Evolutionary conservation across 1,140 invertebrate species (phyloP).

Genomic region (Eriocheir sinensis): DNA sequence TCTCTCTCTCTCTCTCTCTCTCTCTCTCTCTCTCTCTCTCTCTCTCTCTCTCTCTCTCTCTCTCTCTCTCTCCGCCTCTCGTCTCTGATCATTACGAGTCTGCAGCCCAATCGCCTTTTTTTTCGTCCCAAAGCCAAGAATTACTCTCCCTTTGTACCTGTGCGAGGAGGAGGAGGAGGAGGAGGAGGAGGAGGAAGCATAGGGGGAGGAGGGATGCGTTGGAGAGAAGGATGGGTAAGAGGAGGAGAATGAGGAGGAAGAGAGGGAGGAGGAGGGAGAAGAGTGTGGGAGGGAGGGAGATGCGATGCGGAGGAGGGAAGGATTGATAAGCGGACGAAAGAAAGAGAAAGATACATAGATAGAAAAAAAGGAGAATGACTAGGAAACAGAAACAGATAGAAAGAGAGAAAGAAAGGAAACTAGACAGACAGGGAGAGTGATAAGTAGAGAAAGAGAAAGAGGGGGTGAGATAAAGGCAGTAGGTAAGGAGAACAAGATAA

Average conservation of each 20-base stretch:
- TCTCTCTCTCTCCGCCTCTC: too few species aligned
- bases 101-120: neutral
- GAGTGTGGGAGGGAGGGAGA: neutral
- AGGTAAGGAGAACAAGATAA: too few species aligned
- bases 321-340: neutral
- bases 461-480: too few species aligned
- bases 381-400: too few species aligned
- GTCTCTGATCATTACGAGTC: neutral
- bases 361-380: too few species aligned
- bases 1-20: constrained; percentile 23
- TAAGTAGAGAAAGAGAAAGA: too few species aligned
- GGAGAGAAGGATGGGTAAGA: neutral
- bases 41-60: constrained; percentile 6
- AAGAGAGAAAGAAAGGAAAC: too few species aligned
- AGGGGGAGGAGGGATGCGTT: too few species aligned
- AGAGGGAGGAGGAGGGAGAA: neutral
- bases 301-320: neutral
- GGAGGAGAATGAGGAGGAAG: neutral
- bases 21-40: constrained; percentile 43
- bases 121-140: neutral
- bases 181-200: too few species aligned
- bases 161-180: too few species aligned
- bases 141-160: neutral
- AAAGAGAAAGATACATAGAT: too few species aligned
- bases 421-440: too few species aligned